Evolutionary conservation across 2,888 invertebrate genomes (phyloP).

Genomic region (Cantharis nigra): DNA sequence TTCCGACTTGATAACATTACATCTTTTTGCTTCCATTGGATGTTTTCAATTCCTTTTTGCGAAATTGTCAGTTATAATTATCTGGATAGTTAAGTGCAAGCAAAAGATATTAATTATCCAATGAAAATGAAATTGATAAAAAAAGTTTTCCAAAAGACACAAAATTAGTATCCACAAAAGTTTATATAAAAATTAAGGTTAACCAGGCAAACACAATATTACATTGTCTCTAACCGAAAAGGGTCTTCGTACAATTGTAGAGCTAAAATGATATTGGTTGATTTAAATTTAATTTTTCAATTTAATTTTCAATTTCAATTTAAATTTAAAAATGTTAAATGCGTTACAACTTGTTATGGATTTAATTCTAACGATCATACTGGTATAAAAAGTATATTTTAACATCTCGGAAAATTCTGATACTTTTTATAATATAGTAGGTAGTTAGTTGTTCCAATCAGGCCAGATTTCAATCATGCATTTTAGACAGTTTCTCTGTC

Average conservation of each 20-base stretch:
- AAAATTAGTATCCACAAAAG: not conserved
- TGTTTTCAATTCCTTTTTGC: too few species aligned
- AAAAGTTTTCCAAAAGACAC: not conserved
- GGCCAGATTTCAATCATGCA: too few species aligned
- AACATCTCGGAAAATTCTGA: too few species aligned
- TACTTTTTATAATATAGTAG: too few species aligned
- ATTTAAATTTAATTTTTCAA: not conserved
- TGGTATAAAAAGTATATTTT: too few species aligned
- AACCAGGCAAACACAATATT: not conserved
- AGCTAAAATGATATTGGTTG: not conserved
- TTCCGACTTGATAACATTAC: not conserved
- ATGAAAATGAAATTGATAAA: too few species aligned
- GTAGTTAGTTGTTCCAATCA: too few species aligned
- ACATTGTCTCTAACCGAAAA: not conserved
- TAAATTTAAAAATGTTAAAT: not conserved
- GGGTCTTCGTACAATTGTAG: not conserved
- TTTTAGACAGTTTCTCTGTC: too few species aligned
- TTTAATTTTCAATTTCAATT: not conserved
- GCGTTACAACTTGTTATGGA: not conserved
- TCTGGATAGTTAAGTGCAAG: too few species aligned
- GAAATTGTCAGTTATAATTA: too few species aligned
- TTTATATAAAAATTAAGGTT: not conserved
- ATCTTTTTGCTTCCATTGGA: too few species aligned
- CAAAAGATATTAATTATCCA: too few species aligned
- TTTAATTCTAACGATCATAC: not conserved